Percentiles rank a stretch among this genome's conserved stretches.
Evolutionary conservation across 2,888 invertebrate genomes (phyloP).

Genomic region (Parnassius glacialis): DNA sequence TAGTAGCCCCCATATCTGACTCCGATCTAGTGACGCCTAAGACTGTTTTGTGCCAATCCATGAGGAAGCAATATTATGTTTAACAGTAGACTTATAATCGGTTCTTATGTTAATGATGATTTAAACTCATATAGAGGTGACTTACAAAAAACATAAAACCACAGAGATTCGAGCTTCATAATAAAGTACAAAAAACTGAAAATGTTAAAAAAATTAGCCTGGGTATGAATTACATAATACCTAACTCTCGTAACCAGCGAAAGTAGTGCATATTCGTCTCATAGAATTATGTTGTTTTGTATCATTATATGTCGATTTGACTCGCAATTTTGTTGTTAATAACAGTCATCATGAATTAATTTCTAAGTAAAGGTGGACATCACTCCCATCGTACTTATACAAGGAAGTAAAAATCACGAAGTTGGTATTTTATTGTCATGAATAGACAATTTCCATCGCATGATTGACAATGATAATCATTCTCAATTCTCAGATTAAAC

Average conservation of each 20-base stretch:
- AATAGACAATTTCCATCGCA: slow-evolving; percentile 4
- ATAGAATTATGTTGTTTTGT: slow-evolving; percentile 30
- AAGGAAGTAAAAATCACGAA: slow-evolving; percentile 3
- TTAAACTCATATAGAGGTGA: too few relatives aligned
- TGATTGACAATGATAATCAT: too few relatives aligned
- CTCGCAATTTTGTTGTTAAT: slow-evolving; percentile 9
- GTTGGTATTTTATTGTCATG: slow-evolving; percentile 14
- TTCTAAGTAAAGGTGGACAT: slow-evolving; percentile 6
- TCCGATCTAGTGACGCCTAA: too few relatives aligned
- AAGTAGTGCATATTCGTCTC: slow-evolving; percentile 53
- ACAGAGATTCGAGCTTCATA: too few relatives aligned
- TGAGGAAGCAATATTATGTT: too few relatives aligned
- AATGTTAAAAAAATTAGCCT: slow-evolving; percentile 17
- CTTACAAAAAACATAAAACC: too few relatives aligned
- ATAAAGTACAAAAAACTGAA: neutral
- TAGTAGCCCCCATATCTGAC: too few relatives aligned
- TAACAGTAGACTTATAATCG: too few relatives aligned
- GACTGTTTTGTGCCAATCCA: too few relatives aligned
- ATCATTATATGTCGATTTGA: slow-evolving; percentile 20
- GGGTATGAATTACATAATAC: slow-evolving; percentile 36
- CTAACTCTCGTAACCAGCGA: slow-evolving; percentile 46
- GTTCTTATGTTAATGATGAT: too few relatives aligned
- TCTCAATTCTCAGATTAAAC: too few relatives aligned
- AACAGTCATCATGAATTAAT: neutral
- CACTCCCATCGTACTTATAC: neutral